Conservation (phyloP, 2,113 vertebrate species). For the Oenanthe oenanthe region DNA sequence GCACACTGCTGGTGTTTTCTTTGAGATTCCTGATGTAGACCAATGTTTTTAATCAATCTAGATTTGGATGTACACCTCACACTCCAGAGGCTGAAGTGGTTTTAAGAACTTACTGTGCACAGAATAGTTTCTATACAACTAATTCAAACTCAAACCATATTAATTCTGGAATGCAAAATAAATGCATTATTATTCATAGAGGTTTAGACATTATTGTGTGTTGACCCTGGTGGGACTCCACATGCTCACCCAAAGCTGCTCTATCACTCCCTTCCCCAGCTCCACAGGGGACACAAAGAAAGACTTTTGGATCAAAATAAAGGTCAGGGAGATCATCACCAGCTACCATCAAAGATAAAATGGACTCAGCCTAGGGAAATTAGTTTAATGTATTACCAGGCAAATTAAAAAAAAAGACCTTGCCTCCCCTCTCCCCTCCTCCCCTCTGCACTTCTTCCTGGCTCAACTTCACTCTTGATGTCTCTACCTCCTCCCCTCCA, state of each 20-base stretch:
- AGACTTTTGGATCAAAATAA: neutral
- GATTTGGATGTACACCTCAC: neutral
- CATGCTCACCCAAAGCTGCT: too few relatives aligned
- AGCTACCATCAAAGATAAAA: neutral
- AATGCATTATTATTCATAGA: neutral
- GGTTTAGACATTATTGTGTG: neutral
- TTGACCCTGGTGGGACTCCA: neutral
- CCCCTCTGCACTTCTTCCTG: neutral
- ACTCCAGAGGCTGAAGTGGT: neutral
- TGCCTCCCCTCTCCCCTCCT: accelerated
- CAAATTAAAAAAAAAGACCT: neutral
- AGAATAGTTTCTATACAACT: neutral
- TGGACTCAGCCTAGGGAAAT: neutral
- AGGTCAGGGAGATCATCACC: neutral
- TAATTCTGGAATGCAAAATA: neutral
- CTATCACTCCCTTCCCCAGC: neutral
- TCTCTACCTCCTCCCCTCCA: neutral
- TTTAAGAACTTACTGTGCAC: neutral
- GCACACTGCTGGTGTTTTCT: neutral
- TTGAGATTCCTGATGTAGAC: neutral
- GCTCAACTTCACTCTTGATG: neutral
- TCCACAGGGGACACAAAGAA: neutral
- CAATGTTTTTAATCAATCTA: neutral
- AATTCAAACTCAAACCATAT: neutral
- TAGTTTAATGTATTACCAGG: neutral